Base-by-base conservation (phyloP, 2,113 vertebrate genomes). In the Microtus pennsylvanicus region DNA sequence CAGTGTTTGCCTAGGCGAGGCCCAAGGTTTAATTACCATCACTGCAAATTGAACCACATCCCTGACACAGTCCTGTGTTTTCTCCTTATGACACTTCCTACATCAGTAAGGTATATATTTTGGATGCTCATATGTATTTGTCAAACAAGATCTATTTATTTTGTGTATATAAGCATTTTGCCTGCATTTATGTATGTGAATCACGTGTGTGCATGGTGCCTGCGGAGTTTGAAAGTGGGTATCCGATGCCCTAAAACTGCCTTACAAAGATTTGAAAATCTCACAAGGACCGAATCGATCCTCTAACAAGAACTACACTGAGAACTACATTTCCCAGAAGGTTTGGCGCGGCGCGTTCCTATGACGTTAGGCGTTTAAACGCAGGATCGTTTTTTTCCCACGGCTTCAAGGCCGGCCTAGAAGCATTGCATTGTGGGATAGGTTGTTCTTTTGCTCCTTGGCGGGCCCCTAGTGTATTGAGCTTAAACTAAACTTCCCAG, bases 401-500 rank as follows among this genome's bases (percentile, higher is more conserved):
- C 2, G 8, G 30, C 6, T 52, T 19, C 35, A 5, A 9, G 47
- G 1, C 21, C 38, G 1, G 65, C 21, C 6, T 0, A 5, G 61
- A 38, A 35, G 63, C 95, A 58, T 35, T 95, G 67, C 30, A 93
- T 83, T 81, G 16, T 80, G 89, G 97, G 95, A 94, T 90, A 21
- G 1, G 95, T 96, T 92, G 97, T 96, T 93, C 72, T 42, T 35
- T 0, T 0, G 4, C 11, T 69, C 3, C 3, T 82, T 0, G 0
- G 33, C 33, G 0, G 19, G 33, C 50, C 26, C 3, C 1, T 11
- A 1, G 26, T 4, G 33, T 76, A 24, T 8, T 1, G 55, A 80
- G 14, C 9, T 4, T 42, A 92, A 96, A 97, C 95, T 96, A 93
- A 93, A 94, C 58, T 97, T 97, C 96, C 97, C 95, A 95, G 85